Percentiles rank a stretch among this genome's conserved stretches.
These are phyloP conservation scores for Choristoneura fumiferana DNA, from an alignment of 1,140 invertebrate genomes.

Conservation along the genomic window DNA sequence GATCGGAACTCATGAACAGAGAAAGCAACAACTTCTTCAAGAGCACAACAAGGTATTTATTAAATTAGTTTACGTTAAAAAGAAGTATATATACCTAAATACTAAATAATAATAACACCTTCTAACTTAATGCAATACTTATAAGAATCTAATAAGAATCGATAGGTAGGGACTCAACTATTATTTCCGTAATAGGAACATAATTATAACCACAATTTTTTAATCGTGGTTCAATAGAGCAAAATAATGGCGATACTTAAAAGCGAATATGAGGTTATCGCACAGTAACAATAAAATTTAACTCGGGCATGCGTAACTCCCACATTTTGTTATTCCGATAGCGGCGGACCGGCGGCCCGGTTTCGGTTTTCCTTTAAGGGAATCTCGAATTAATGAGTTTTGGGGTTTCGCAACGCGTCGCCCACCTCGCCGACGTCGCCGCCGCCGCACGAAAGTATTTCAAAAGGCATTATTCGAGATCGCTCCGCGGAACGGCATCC, in stretches of 20 bases:
- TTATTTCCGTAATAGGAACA: no score
- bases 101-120: neutral
- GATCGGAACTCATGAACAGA: constrained; percentile 94
- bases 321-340: constrained; percentile 62
- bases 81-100: neutral
- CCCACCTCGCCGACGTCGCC: constrained; percentile 49
- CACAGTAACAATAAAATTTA: neutral
- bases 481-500: constrained; percentile 72
- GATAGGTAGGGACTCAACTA: no score
- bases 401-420: constrained; percentile 61
- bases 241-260: no score
- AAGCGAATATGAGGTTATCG: constrained; percentile 5
- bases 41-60: constrained; percentile 88
- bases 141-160: no score
- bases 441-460: constrained; percentile 55
- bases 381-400: constrained; percentile 70
- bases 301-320: neutral
- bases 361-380: constrained; percentile 68
- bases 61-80: constrained; percentile 23
- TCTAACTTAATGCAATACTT: neutral
- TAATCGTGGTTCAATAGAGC: no score
- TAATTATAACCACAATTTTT: no score
- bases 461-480: constrained; percentile 73
- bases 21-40: constrained; percentile 95
- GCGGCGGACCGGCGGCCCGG: constrained; percentile 48